Evolutionary conservation across 2,797 vertebrate species (phyloP), one percentile per base, ranked within the genome.

Genomic region (Urocyon cinereoargenteus): DNA sequence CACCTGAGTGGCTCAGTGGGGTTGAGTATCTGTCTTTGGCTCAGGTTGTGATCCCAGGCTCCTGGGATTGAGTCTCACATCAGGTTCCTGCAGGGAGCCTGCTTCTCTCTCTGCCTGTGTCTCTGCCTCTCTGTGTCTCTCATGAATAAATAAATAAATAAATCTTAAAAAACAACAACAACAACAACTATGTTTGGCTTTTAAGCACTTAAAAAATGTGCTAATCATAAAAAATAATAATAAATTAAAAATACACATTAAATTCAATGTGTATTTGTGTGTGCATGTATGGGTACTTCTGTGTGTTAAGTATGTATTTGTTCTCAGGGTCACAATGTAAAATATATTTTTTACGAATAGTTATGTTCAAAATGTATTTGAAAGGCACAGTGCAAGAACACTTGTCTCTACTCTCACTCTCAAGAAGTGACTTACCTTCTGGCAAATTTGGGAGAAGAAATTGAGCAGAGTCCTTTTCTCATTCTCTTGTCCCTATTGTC

Each of bases 331-430:
- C 34, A 92, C 6, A 81, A 49, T 36, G 24, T 68, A 94, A 94
- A 86, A 87, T 45, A 9, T 51, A 90, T 59, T 90, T 93, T 55
- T 70, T 85, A 95, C 18, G 49, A 92, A 90, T 34, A 85, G 5
- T 86, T 22, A 91, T 53, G 12, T 61, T 88, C 28, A 82, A 93
- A 70, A 84, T 36, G 31, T 62, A 36, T 62, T 91, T 84, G 40
- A 97, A 85, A 85, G 53, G 59, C 62, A 88, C 77, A 84, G 22
- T 91, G 45, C 18, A 97, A 86, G 78, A 72, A 88, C 34, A 96
- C 6, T 90, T 78, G 78, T 61, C 59, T 15, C 16, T 79, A 70
- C 45, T 85, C 49, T 96, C 53, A 88, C 26, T 64, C 31, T 45
- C 24, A 88, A 68, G 51, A 95, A 91, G 26, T 70, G 49, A 82